Conservation (phyloP, 2,797 vertebrate genomes). For the Danio choprae region DNA sequence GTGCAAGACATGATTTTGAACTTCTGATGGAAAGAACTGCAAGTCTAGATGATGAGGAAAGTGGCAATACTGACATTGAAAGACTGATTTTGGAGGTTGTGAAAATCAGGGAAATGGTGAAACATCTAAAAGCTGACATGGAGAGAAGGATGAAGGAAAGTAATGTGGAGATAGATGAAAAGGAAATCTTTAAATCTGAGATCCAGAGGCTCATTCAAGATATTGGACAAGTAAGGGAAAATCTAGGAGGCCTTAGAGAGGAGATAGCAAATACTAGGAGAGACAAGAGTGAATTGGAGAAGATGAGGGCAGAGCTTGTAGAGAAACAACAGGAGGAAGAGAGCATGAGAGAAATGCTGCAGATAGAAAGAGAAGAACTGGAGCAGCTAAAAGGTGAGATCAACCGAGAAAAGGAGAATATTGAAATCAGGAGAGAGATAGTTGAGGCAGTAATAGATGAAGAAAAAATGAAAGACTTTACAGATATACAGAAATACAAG, state of each 20-base stretch:
- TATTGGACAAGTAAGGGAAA: slow-evolving; percentile 39
- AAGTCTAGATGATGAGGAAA: slow-evolving; percentile 19
- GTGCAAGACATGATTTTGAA: slow-evolving; percentile 35
- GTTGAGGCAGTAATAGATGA: slow-evolving; percentile 10
- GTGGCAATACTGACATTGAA: slow-evolving; percentile 29
- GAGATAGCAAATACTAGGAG: slow-evolving; percentile 40
- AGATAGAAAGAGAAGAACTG: slow-evolving; percentile 27
- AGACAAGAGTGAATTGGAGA: slow-evolving; percentile 6
- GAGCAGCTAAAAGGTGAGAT: slow-evolving; percentile 14
- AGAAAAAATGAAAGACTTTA: slow-evolving; percentile 46
- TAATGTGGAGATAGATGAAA: slow-evolving; percentile 27
- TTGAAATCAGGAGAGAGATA: neutral
- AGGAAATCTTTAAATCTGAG: slow-evolving; percentile 30
- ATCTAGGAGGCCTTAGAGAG: slow-evolving; percentile 25
- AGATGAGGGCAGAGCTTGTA: slow-evolving; percentile 8
- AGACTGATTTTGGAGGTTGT: slow-evolving; percentile 45
- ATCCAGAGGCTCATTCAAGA: slow-evolving; percentile 42
- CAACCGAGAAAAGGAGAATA: slow-evolving; percentile 15
- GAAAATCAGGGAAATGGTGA: slow-evolving; percentile 45
- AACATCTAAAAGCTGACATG: slow-evolving; percentile 35
- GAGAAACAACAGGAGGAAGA: slow-evolving; percentile 15
- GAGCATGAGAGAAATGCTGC: slow-evolving; percentile 9
- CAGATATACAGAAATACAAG: slow-evolving; percentile 48
- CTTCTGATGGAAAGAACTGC: slow-evolving; percentile 25
- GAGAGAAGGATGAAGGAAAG: slow-evolving; percentile 27